phyloP scores from a whole-genome alignment of 2,113 vertebrate species.

The Zeus faber region DNA sequence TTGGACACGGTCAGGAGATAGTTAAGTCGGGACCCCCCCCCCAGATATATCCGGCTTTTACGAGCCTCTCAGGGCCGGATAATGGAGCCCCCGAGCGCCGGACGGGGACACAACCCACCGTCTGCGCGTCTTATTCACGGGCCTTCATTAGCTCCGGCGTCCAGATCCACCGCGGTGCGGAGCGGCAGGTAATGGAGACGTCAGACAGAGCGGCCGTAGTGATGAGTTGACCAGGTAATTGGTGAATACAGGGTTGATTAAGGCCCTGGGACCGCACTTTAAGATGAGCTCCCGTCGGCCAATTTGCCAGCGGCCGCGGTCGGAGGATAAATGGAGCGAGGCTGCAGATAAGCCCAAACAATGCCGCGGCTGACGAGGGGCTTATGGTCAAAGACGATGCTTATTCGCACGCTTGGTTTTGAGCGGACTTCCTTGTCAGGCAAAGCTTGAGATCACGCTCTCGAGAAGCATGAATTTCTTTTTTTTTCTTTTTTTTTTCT shows the following conservation, averaged over 20 bases:
- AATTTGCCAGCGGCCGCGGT: constrained; percentile 8
- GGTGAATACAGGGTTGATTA: constrained; percentile 19
- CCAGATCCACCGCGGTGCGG: constrained; percentile 14
- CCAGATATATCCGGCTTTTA: constrained; percentile 26
- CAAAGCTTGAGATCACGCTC: no score
- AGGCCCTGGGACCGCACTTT: neutral
- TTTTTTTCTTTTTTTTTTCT: no score
- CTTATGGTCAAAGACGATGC: no score
- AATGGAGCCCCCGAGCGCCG: constrained; percentile 22
- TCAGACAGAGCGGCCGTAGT: constrained; percentile 11
- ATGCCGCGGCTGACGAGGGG: no score
- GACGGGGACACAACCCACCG: neutral
- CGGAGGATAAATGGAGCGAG: no score
- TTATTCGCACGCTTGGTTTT: no score
- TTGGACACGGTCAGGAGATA: constrained; percentile 29
- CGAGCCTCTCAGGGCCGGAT: constrained; percentile 20
- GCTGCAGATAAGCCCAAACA: no score
- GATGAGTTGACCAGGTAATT: constrained; percentile 32
- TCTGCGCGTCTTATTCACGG: constrained; percentile 29
- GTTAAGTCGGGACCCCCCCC: constrained; percentile 16
- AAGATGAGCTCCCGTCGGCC: constrained; percentile 6
- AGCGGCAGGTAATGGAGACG: constrained; percentile 25
- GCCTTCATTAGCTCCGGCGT: constrained; percentile 38
- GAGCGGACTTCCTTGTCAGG: no score
- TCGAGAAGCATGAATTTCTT: no score